Evolutionary conservation across 2,888 invertebrate genomes (phyloP).

Genomic region (Tenthredo distinguenda): DNA sequence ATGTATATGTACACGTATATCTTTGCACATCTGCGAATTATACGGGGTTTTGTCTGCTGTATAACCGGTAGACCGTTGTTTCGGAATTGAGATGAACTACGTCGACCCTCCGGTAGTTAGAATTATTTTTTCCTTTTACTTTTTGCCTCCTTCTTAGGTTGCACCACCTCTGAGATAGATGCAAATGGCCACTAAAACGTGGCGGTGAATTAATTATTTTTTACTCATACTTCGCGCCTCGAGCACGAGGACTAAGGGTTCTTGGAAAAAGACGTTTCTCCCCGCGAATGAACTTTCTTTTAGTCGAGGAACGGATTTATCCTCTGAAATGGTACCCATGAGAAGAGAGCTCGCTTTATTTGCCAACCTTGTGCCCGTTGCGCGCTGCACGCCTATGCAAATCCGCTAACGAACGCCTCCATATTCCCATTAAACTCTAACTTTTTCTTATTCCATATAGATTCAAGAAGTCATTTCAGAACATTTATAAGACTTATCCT

Average conservation of each 20-base stretch:
- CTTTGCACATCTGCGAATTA: neutral
- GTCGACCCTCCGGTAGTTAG: neutral
- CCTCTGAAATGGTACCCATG: slow-evolving; percentile 68
- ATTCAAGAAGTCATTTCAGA: neutral
- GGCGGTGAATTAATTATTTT: slow-evolving; percentile 49
- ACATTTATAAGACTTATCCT: neutral
- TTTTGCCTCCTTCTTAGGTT: neutral
- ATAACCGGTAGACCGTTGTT: neutral
- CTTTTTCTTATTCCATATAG: neutral
- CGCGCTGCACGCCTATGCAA: slow-evolving; percentile 34
- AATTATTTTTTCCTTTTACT: neutral
- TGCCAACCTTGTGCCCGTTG: slow-evolving; percentile 52
- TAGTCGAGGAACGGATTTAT: slow-evolving; percentile 67
- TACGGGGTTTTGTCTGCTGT: neutral
- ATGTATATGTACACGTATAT: neutral
- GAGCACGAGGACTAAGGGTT: neutral
- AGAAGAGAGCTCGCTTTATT: slow-evolving; percentile 61
- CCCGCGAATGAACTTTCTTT: slow-evolving; percentile 62
- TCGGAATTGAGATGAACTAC: neutral
- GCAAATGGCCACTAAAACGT: slow-evolving; percentile 39
- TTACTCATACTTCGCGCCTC: slow-evolving; percentile 24
- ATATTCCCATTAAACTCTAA: slow-evolving; percentile 30
- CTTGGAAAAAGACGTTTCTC: slow-evolving; percentile 16
- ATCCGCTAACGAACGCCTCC: slow-evolving; percentile 26
- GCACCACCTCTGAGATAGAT: slow-evolving; percentile 34